Evolutionary conservation across 2,113 vertebrate genomes (phyloP), one percentile per base, ranked within the genome.

Genomic region (Orientallactaga bullata): DNA sequence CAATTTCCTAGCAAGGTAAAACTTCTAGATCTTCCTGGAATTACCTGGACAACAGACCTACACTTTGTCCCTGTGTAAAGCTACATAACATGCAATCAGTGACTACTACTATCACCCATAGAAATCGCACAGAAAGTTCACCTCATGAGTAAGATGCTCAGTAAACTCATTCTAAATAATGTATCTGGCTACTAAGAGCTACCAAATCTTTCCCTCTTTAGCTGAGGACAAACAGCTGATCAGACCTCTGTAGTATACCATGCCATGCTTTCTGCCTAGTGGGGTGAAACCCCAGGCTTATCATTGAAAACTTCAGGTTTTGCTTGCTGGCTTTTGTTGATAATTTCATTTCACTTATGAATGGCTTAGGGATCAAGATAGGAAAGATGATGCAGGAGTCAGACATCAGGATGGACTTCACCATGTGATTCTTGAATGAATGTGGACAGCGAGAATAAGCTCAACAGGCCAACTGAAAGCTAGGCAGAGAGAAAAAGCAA

Each of bases 1-100:
- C 18, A 39, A 91, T 73, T 84, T 96, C 78, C 72, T 87, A 71
- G 87, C 88, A 39, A 93, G 77, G 76, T 87, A 91, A 96, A 89
- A 71, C 55, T 93, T 68, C 30, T 37, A 1, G 61, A 81, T 55
- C 51, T 89, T 65, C 39, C 0, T 78, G 32, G 21, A 95, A 83
- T 16, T 73, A 66, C 39, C 47, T 68, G 20, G 78, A 88, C 61
- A 85, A 90, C 5, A 32, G 69, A 60, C n/a, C 18, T 23, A 37
- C 12, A 79, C 0, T 32, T 35, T 30, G 10, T 42, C 10, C 79
- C 51, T 68, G 84, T 63, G 39, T 65, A 37, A 94, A 80, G 65
- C 73, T 72, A 80, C 11, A 71, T 42, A 88, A 88, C n/a, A 76
- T 8, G 15, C 3, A 66, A 30, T 37, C 10, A 28, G n/a, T 91